These are phyloP conservation scores for Dendrocincla tyrannina DNA, from an alignment of 2,797 vertebrate genomes.

Conservation along the genomic window DNA sequence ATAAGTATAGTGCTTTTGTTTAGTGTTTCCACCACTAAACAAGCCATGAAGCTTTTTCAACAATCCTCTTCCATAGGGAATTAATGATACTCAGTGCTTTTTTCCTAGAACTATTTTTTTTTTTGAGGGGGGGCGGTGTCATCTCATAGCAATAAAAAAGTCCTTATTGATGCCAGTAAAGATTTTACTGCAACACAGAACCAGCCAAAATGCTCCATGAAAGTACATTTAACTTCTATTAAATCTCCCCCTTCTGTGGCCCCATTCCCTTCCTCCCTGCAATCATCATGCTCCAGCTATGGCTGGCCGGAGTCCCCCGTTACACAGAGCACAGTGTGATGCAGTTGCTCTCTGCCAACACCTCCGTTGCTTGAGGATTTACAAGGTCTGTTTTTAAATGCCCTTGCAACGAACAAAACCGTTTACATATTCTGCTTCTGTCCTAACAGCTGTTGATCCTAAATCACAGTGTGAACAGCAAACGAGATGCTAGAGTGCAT, in stretches of 20 bases:
- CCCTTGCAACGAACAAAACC: background rate
- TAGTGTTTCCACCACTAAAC: background rate
- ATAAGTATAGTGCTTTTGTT: background rate
- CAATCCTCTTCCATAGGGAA: background rate
- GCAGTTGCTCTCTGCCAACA: background rate
- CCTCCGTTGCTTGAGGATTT: background rate
- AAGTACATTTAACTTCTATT: background rate
- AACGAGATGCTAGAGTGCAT: background rate
- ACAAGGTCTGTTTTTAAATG: background rate
- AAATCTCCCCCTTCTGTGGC: background rate
- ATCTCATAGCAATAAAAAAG: background rate
- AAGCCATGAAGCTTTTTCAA: background rate
- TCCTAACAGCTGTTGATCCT: background rate
- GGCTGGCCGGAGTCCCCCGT: background rate
- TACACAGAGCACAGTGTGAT: background rate
- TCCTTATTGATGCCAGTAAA: background rate
- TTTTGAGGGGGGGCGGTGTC: too few species aligned
- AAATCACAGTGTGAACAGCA: background rate
- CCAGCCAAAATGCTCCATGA: background rate
- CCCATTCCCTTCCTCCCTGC: background rate
- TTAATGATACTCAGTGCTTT: background rate
- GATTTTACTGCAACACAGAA: background rate
- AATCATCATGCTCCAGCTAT: background rate
- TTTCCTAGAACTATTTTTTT: background rate
- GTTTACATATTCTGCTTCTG: background rate